Evolutionary conservation across 1,140 invertebrate genomes (phyloP).

Genomic region (Drosophila equinoxialis): DNA sequence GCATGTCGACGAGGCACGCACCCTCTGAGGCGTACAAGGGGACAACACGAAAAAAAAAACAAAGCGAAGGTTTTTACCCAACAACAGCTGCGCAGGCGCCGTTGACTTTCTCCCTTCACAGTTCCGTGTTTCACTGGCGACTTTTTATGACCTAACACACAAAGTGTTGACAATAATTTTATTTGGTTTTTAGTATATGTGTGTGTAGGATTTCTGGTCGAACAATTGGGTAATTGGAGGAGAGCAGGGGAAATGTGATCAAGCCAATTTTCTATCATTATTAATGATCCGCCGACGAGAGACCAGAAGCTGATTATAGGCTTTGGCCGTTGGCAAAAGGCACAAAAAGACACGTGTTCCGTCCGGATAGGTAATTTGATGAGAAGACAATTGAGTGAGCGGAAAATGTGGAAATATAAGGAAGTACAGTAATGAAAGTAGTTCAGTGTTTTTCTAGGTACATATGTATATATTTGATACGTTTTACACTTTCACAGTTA

Average conservation of each 20-base stretch:
- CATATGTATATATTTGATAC: too few relatives aligned
- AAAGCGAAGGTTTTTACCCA: constrained; percentile 34
- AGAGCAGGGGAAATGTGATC: neutral
- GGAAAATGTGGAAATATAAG: neutral
- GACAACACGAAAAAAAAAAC: constrained; percentile 13
- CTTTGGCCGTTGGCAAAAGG: constrained; percentile 35
- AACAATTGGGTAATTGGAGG: constrained; percentile 40
- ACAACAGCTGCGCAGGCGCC: constrained; percentile 73
- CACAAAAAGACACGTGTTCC: constrained; percentile 8
- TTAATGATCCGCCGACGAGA: constrained; percentile 49
- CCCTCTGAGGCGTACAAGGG: constrained; percentile 53
- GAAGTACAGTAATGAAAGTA: neutral
- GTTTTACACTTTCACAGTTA: too few relatives aligned
- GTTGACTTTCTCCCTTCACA: constrained; percentile 25
- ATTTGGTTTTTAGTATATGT: constrained; percentile 70
- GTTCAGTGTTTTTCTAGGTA: too few relatives aligned
- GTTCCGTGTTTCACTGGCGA: constrained; percentile 11
- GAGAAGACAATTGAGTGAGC: neutral
- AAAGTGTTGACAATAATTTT: constrained; percentile 75
- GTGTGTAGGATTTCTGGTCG: constrained; percentile 64
- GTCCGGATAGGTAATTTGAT: constrained; percentile 2
- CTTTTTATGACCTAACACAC: constrained; percentile 39
- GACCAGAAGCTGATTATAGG: constrained; percentile 29
- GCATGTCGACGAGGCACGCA: constrained; percentile 57
- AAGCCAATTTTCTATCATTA: constrained; percentile 15